These are phyloP conservation scores for Larimichthys polyactis DNA, from an alignment of 2,113 vertebrate species.

Conservation along the genomic window DNA sequence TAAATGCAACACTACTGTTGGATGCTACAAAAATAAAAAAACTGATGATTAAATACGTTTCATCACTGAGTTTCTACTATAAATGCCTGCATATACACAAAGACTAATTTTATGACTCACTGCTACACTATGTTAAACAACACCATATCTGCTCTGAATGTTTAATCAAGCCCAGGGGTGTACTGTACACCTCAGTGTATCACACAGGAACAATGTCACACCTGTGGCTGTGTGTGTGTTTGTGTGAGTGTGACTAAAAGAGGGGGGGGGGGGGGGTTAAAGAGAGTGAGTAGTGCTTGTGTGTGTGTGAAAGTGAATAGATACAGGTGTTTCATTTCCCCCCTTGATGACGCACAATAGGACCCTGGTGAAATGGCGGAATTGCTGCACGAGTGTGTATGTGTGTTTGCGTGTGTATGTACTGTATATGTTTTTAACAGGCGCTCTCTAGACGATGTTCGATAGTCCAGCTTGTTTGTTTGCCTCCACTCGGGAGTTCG, in stretches of 20 bases:
- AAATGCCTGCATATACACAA: neutral
- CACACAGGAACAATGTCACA: slow-evolving; percentile 40
- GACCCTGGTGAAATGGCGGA: slow-evolving; percentile 55
- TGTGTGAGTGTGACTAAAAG: neutral
- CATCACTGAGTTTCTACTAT: neutral
- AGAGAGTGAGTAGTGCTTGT: slow-evolving; percentile 32
- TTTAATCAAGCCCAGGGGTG: slow-evolving; percentile 20
- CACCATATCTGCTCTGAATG: slow-evolving; percentile 9
- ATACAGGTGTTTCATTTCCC: slow-evolving; percentile 50
- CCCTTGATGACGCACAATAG: slow-evolving; percentile 67
- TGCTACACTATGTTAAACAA: neutral
- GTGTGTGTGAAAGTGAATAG: slow-evolving; percentile 28
- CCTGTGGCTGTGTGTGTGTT: slow-evolving; percentile 31
- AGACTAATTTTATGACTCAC: slow-evolving; percentile 11
- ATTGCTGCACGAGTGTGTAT: slow-evolving; percentile 8
- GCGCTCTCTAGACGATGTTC: slow-evolving; percentile 22
- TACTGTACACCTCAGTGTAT: slow-evolving; percentile 14
- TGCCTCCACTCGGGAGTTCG: slow-evolving; percentile 4
- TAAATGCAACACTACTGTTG: neutral
- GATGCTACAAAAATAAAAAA: no score
- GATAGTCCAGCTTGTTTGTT: slow-evolving; percentile 42
- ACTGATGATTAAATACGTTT: neutral
- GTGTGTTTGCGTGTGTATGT: neutral
- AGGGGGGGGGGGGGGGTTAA: neutral
- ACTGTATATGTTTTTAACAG: slow-evolving; percentile 43